These are phyloP conservation scores for Smutsia gigantea DNA, from an alignment of 2,797 vertebrate species.

Conservation along the genomic window DNA sequence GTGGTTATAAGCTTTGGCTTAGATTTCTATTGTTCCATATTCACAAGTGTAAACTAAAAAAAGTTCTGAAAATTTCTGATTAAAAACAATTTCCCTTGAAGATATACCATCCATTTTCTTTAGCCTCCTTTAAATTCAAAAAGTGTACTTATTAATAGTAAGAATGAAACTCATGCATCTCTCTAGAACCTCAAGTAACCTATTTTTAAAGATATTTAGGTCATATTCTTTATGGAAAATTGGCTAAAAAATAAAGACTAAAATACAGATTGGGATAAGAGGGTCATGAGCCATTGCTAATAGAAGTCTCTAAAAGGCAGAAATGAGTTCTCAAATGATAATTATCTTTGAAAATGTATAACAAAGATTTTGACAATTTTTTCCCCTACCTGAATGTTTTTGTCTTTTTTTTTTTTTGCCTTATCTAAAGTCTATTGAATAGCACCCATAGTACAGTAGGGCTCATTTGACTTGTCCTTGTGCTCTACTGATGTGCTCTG, in stretches of 20 bases:
- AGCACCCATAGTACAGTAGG: neutral
- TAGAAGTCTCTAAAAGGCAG: neutral
- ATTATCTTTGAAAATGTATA: neutral
- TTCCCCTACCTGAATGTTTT: neutral
- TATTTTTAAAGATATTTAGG: constrained; percentile 46
- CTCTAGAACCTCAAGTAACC: constrained; percentile 21
- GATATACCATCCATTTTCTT: constrained; percentile 42
- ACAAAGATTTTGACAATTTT: neutral
- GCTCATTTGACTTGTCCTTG: neutral
- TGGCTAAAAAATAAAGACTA: neutral
- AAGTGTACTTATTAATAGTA: constrained; percentile 7
- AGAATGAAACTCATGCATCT: constrained; percentile 26
- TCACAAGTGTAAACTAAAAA: constrained; percentile 28
- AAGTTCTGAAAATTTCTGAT: constrained; percentile 46
- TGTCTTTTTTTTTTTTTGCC: neutral
- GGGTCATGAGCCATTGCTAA: neutral
- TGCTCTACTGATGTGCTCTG: neutral
- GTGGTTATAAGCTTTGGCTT: neutral
- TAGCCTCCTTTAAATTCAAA: constrained; percentile 43
- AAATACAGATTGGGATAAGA: neutral
- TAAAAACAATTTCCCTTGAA: constrained; percentile 55
- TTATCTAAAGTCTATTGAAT: neutral
- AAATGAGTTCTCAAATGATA: neutral
- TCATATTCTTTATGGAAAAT: constrained; percentile 13
- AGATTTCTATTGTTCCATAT: constrained; percentile 23